Evolutionary conservation across 2,113 vertebrate species (phyloP).

Genomic region (Thunnus maccoyii): DNA sequence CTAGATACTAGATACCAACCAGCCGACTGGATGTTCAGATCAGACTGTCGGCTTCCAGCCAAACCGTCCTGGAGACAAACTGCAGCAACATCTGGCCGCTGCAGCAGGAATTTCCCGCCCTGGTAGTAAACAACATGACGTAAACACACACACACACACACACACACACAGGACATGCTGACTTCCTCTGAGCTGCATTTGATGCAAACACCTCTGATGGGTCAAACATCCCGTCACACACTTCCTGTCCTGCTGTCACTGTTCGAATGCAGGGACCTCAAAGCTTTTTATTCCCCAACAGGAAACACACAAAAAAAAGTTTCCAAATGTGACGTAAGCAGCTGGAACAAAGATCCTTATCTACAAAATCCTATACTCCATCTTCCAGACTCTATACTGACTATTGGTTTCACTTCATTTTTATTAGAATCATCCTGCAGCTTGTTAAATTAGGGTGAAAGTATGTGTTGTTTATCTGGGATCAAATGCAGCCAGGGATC

Average conservation of each 20-base stretch:
- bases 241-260: conserved; percentile 57
- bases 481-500: no score
- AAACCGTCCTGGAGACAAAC: conserved; percentile 35
- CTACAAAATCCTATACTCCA: no score
- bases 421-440: no score
- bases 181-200: conserved; percentile 35
- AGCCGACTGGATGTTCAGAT: not conserved
- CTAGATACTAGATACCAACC: no score
- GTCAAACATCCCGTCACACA: conserved; percentile 50
- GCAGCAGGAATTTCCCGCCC: conserved; percentile 44
- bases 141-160: conserved; percentile 18
- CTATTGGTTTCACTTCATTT: no score
- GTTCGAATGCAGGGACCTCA: not conserved
- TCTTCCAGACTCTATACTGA: no score
- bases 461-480: no score
- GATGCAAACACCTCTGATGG: conserved; percentile 29
- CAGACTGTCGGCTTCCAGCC: conserved; percentile 22
- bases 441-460: no score
- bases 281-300: conserved; percentile 10
- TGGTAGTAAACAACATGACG: conserved; percentile 55
- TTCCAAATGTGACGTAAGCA: conserved; percentile 1
- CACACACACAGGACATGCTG: conserved; percentile 12
- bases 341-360: not conserved
- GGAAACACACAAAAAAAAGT: not conserved
- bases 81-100: conserved; percentile 52